Evolutionary conservation across 2,113 vertebrate species (phyloP), one percentile per base, ranked within the genome.

Genomic region (Gopherus flavomarginatus): DNA sequence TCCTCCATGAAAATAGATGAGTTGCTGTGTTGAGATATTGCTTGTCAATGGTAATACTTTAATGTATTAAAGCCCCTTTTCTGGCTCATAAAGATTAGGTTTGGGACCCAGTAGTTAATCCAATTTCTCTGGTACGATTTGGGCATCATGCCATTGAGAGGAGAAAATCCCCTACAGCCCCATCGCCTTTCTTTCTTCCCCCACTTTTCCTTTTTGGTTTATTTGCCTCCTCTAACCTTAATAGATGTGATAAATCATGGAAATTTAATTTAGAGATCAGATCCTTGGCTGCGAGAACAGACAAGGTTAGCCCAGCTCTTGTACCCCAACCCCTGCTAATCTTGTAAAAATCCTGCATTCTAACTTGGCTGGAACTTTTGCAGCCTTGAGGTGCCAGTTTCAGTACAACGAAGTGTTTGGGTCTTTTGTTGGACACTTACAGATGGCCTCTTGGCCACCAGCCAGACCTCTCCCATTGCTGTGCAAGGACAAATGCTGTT

Each of bases 191-290:
- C 90, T 94, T 83, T 27, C 42, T 35, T 69, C 38, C 52, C 69
- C 44, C 86, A 69, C 83, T 59, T 53, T 53, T 78, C 82, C 56
- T 27, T 11, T 80, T 85, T 82, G 56, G 10, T 54, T 83, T 94
- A 88, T 92, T 53, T 92, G 65, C 44, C 85, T 91, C 91, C 87
- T 88, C 82, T 92, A 83, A 2, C 88, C 81, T 91, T 93, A 85
- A 85, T 79, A 81, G 80, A 86, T 54, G 91, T 69, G 81, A 97
- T 86, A 96, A 97, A 95, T 96, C 96, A 95, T 42, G 81, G 83
- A 94, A 96, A 98, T 97, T 97, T 97, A 96, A 98, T 98, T 98
- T 97, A 94, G 81, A 97, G 93, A 96, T 96, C 95, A 95, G 72
- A 88, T 56, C 88, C 22, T 85, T 91, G 91, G 62, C 93, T 97